Percentiles rank a stretch among this genome's conserved stretches.
phyloP scores from a whole-genome alignment of 2,888 invertebrate genomes.

The Coleophora flavipennella region DNA sequence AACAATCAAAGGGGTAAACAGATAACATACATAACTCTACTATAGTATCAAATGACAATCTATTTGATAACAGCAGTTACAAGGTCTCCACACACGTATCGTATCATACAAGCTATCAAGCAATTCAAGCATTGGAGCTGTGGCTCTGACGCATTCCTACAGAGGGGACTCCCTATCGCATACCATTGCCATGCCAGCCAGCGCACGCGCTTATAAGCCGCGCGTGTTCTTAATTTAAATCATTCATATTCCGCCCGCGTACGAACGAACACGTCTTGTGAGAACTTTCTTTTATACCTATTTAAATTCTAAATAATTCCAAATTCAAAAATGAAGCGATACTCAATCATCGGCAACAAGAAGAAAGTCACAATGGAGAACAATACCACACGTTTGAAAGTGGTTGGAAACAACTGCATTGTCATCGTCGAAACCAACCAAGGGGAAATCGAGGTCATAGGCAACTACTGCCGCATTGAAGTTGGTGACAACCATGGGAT shows the following conservation, averaged over 20 bases:
- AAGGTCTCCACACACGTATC: no score
- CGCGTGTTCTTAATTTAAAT: conserved; percentile 22
- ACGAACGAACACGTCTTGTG: not conserved
- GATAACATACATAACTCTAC: no score
- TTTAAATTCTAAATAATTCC: conserved; percentile 10
- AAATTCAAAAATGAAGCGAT: conserved; percentile 48
- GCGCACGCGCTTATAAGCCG: conserved; percentile 21
- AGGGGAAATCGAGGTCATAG: conserved; percentile 61
- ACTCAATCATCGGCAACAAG: conserved; percentile 61
- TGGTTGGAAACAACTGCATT: conserved; percentile 59
- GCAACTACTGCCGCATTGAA: conserved; percentile 58
- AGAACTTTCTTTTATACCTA: conserved; percentile 3
- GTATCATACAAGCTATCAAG: conserved; percentile 1
- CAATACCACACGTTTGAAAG: conserved; percentile 48
- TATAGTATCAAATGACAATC: no score
- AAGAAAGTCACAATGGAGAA: conserved; percentile 65
- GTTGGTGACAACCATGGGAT: conserved; percentile 48
- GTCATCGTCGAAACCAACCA: conserved; percentile 46
- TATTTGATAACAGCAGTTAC: no score
- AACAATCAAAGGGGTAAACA: no score
- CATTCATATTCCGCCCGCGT: conserved; percentile 21
- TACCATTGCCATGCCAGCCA: no score
- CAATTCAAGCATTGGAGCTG: conserved; percentile 19
- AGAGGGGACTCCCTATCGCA: conserved; percentile 29
- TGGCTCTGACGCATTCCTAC: conserved; percentile 22